These are phyloP conservation scores for Metopolophium dirhodum DNA, from an alignment of 1,140 invertebrate genomes.

Conservation along the genomic window DNA sequence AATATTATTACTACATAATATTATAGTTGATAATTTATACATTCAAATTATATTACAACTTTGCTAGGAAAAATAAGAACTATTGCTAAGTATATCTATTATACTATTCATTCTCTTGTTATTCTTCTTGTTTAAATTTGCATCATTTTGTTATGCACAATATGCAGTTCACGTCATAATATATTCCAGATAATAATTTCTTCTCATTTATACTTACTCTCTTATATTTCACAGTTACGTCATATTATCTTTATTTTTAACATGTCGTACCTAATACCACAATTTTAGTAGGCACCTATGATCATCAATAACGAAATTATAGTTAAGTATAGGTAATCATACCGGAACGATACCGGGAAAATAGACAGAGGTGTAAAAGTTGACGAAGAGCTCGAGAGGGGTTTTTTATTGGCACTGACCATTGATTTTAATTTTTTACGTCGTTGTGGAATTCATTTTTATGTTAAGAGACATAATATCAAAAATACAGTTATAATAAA, in stretches of 20 bases:
- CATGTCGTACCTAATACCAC: background rate
- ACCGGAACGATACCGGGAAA: too few species aligned
- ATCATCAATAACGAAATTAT: background rate
- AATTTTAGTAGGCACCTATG: background rate
- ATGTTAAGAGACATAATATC: too few species aligned
- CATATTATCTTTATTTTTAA: too few species aligned
- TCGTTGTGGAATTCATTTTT: too few species aligned
- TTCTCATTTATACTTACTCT: background rate
- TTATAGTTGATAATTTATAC: background rate
- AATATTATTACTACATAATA: too few species aligned
- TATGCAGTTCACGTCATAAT: too few species aligned
- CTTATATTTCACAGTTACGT: too few species aligned
- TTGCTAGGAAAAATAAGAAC: background rate
- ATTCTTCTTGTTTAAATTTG: background rate
- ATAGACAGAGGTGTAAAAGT: background rate
- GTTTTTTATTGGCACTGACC: too few species aligned
- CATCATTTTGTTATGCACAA: background rate
- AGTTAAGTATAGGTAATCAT: too few species aligned
- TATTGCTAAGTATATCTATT: background rate
- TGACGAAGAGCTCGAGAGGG: too few species aligned
- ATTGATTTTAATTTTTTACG: too few species aligned
- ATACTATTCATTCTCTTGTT: background rate
- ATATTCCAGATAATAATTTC: background rate
- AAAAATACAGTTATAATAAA: too few species aligned
- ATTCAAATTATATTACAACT: background rate